phyloP scores from a whole-genome alignment of 2,113 vertebrate genomes.

The Varanus salvator region DNA sequence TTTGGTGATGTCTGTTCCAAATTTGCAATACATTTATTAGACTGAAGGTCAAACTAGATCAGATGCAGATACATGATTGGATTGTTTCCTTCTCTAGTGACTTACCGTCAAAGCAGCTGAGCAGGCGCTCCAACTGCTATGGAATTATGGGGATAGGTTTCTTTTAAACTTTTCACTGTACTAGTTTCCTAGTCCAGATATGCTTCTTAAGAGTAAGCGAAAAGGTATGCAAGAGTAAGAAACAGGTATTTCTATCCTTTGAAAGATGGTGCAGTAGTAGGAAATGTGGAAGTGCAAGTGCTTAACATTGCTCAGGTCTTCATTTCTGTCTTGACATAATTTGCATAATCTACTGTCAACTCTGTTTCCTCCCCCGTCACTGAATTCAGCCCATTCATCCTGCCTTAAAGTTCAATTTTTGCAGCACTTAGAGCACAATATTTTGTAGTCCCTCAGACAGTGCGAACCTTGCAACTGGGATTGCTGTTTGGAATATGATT shows the following conservation, averaged over 20 bases:
- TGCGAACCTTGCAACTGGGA: too few relatives aligned
- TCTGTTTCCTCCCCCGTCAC: too few relatives aligned
- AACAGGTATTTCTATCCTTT: too few relatives aligned
- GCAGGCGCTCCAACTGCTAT: background rate
- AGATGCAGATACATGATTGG: background rate
- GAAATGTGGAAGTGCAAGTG: background rate
- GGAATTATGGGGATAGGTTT: background rate
- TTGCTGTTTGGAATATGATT: background rate
- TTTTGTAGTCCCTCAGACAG: too few relatives aligned
- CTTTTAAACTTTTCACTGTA: background rate
- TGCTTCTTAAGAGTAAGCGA: background rate
- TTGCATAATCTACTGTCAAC: background rate
- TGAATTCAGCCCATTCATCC: background rate
- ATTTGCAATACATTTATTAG: background rate
- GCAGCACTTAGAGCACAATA: background rate
- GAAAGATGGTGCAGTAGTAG: too few relatives aligned
- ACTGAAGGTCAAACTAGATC: background rate
- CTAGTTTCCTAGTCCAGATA: background rate
- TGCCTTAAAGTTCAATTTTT: background rate
- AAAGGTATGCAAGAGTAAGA: background rate
- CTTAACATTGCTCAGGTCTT: background rate
- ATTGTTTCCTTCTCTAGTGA: background rate
- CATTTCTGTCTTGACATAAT: background rate
- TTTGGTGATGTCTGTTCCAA: background rate
- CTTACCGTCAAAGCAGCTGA: background rate